Conservation (phyloP, 2,888 invertebrate genomes). For the Platycnemis pennipes region DNA sequence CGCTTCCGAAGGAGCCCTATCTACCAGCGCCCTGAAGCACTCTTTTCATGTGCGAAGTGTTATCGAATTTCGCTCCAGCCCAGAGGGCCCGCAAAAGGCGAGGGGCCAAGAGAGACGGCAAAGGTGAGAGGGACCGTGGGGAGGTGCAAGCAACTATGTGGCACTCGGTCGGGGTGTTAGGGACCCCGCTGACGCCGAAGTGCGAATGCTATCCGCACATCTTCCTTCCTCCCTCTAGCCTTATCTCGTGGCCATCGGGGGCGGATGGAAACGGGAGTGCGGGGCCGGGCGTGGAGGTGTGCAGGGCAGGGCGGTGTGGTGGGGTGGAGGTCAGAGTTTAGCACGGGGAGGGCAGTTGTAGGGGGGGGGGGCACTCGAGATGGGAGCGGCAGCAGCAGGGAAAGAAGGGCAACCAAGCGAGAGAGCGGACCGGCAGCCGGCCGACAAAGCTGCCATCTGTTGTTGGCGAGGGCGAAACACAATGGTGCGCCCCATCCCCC, state of each 20-base stretch:
- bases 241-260: neutral
- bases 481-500: constrained; percentile 44
- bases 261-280: neutral
- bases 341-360: neutral
- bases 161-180: neutral
- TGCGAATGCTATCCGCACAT: constrained; percentile 3
- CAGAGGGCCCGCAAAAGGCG: neutral
- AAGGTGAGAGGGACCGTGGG: neutral
- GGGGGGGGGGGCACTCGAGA: neutral
- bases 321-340: constrained; percentile 15
- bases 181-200: neutral
- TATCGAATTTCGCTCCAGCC: neutral
- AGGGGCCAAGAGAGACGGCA: neutral
- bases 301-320: neutral
- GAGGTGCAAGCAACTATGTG: neutral
- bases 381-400: neutral
- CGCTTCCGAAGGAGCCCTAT: neutral
- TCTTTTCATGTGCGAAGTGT: neutral
- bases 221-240: neutral
- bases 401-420: constrained; percentile 57
- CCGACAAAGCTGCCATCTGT: constrained; percentile 64
- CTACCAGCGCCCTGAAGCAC: neutral
- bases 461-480: constrained; percentile 39
- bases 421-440: constrained; percentile 62
- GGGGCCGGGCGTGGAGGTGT: neutral